These are phyloP conservation scores for Nettapus auritus DNA, from an alignment of 2,113 vertebrate genomes.

Conservation along the genomic window DNA sequence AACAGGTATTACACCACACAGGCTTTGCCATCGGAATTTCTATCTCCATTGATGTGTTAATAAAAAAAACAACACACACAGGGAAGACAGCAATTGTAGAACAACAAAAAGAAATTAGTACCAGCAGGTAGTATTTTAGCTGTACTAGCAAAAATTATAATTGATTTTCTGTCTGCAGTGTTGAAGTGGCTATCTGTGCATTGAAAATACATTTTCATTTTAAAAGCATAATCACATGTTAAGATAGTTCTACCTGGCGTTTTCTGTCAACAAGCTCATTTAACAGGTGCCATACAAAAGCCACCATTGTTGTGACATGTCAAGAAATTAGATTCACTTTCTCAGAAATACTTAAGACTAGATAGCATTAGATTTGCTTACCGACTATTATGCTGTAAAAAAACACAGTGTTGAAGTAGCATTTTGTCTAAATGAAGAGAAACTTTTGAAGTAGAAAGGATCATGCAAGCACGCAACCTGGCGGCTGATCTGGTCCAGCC, in stretches of 20 bases:
- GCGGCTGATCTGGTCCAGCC: fast-evolving
- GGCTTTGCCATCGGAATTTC: background rate
- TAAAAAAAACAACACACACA: background rate
- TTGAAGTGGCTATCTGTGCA: slow-evolving; percentile 42
- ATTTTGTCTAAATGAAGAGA: background rate
- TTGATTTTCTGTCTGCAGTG: slow-evolving; percentile 69
- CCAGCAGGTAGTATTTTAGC: slow-evolving; percentile 58
- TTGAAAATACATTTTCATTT: slow-evolving; percentile 49
- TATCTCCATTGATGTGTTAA: background rate
- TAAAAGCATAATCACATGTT: slow-evolving; percentile 7
- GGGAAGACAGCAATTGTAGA: background rate
- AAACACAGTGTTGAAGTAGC: background rate
- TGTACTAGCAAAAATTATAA: slow-evolving; percentile 41
- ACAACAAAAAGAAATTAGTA: slow-evolving; percentile 44
- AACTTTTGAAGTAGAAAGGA: background rate
- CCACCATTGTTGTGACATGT: background rate
- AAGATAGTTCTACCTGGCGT: background rate
- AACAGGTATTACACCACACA: background rate
- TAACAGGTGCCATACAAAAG: background rate
- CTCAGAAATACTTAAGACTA: background rate
- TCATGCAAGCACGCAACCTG: background rate
- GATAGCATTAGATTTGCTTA: background rate
- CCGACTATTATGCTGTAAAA: background rate
- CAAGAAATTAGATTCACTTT: background rate
- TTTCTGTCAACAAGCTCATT: slow-evolving; percentile 19